Evolutionary conservation across 1,140 invertebrate genomes (phyloP).

Genomic region (Heterodera schachtii): DNA sequence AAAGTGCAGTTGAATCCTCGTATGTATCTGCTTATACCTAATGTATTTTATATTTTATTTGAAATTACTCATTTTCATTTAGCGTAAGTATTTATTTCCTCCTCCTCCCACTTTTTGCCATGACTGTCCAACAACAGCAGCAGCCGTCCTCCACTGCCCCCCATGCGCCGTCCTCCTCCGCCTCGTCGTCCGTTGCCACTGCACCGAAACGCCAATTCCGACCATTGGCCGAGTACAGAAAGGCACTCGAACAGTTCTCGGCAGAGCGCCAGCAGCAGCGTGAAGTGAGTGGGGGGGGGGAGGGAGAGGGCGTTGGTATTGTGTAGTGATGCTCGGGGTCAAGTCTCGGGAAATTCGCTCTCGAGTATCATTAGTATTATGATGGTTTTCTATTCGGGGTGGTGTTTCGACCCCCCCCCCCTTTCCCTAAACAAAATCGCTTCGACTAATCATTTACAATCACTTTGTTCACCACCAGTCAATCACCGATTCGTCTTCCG

Average conservation of each 20-base stretch:
- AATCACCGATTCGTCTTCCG: background rate
- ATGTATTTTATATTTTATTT: too few relatives aligned
- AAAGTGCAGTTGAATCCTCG: too few relatives aligned
- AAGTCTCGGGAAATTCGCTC: too few relatives aligned
- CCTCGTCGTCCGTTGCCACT: background rate
- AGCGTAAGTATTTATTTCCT: too few relatives aligned
- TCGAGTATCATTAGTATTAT: too few relatives aligned
- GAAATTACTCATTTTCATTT: too few relatives aligned
- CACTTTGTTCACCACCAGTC: background rate
- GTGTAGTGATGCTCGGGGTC: too few relatives aligned
- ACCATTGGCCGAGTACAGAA: conserved; percentile 9
- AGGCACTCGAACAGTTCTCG: conserved; percentile 17
- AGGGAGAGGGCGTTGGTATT: background rate
- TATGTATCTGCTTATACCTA: too few relatives aligned
- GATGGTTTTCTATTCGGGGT: too few relatives aligned
- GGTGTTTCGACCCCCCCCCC: too few relatives aligned
- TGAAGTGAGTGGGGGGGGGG: background rate
- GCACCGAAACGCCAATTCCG: conserved; percentile 16
- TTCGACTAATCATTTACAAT: background rate
- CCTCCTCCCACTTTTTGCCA: background rate
- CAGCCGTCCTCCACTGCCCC: background rate
- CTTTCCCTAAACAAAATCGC: too few relatives aligned
- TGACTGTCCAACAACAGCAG: background rate
- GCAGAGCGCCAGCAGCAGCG: background rate
- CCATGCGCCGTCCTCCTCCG: background rate